Base-by-base conservation (phyloP, 2,113 vertebrate species). In the Ia io region DNA sequence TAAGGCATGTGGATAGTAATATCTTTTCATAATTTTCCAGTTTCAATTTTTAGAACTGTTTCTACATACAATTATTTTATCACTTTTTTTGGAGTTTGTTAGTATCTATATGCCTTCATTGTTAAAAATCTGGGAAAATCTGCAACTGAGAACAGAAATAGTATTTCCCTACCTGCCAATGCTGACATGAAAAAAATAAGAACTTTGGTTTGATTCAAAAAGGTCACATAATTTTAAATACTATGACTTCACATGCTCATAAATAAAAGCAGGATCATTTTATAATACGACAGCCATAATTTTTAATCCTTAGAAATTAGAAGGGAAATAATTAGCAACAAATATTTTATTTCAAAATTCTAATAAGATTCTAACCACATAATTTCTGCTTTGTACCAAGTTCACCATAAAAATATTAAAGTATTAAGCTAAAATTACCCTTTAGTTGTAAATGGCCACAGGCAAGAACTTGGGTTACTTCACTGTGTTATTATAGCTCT, bases 301-400 rank as follows among this genome's bases (percentile, higher is more conserved):
- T 67, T 97, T 92, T 67, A 92, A 32, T 53, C 25, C 32, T 92
- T 74, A 91, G 47, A 88, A 80, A n/a, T 70, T 71, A 88, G n/a
- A 87, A 89, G 14, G 65, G 23, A 73, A 93, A 91, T 78, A 93
- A 87, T 35, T 79, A 70, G 20, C 44, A 85, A 67, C 17, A 49
- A 94, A 79, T 86, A 94, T 28, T 82, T 94, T 65, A 96, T 67
- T 95, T 90, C 42, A 94, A 96, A 91, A 88, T 88, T 90, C 88
- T 90, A 84, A 79, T 53, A 79, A 93, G 74, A 95, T 76, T 94
- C 5, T 44, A 77, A 84, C 28, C 20, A 82, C 44, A 77, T 59
- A 91, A 91, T 84, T 89, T 88, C 51, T 77, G 42, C 84, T 95
- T 90, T 84, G 14, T 67, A 84, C 20, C 44, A 84, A 35, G 11